Conservation (phyloP, 2,113 vertebrate genomes). For the Cyanoramphus novaezelandiae region DNA sequence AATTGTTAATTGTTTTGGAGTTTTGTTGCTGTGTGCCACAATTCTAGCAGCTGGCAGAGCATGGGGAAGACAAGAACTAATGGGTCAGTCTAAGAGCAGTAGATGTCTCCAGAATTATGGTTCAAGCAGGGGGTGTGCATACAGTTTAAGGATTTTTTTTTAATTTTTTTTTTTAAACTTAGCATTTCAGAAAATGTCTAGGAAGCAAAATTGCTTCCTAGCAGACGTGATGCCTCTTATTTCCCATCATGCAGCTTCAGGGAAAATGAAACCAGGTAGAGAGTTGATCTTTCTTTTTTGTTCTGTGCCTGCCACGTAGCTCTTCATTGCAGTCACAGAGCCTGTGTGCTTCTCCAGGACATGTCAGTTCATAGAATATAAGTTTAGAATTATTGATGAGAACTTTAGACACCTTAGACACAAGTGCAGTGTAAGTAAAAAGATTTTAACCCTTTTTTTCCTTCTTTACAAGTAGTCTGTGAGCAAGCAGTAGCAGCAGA, state of each 20-base stretch:
- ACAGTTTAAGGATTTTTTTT: background rate
- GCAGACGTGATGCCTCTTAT: background rate
- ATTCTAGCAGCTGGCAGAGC: background rate
- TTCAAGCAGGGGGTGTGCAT: background rate
- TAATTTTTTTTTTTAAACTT: background rate
- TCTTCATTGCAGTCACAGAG: background rate
- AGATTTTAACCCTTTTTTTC: background rate
- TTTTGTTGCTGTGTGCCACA: background rate
- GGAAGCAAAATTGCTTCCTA: background rate
- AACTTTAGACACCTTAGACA: background rate
- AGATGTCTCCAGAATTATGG: background rate
- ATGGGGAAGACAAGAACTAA: background rate
- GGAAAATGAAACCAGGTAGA: background rate
- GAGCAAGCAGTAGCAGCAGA: background rate
- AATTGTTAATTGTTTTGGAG: background rate
- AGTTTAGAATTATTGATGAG: background rate
- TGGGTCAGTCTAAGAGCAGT: background rate
- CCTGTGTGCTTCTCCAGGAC: background rate
- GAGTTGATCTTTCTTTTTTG: background rate
- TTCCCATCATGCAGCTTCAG: background rate
- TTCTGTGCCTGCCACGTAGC: background rate
- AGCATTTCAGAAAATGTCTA: background rate
- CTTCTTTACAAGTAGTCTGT: background rate
- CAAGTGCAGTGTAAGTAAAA: background rate
- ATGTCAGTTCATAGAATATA: background rate